These are phyloP conservation scores for Lanistes nyassanus DNA, from an alignment of 1,140 invertebrate species.

Conservation along the genomic window DNA sequence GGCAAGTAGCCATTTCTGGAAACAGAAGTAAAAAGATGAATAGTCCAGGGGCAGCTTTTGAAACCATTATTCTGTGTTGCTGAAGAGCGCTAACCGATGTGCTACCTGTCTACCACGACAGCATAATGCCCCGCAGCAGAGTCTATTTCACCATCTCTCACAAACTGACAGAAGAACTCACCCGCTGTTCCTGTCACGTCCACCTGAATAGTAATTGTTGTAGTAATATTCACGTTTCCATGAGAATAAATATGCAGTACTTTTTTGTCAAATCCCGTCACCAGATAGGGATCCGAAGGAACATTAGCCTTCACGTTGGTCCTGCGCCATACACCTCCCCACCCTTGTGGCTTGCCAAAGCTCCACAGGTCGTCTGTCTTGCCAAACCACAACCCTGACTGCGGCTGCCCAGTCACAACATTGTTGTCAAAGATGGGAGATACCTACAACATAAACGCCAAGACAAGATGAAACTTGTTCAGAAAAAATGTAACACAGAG, in stretches of 20 bases:
- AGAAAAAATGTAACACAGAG: too few species aligned
- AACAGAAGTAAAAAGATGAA: neutral
- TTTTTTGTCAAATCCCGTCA: conserved; percentile 42
- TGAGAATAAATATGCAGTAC: conserved; percentile 31
- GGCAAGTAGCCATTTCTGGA: neutral
- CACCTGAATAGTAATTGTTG: conserved; percentile 27
- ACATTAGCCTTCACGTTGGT: conserved; percentile 12
- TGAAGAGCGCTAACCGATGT: neutral
- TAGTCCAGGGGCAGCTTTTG: neutral
- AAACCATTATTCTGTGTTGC: neutral
- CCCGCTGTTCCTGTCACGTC: conserved; percentile 40
- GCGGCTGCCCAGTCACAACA: conserved; percentile 38
- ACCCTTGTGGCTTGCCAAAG: conserved; percentile 40
- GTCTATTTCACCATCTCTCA: too few species aligned
- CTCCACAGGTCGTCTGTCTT: conserved; percentile 44
- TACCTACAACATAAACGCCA: conserved; percentile 29
- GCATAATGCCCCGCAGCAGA: too few species aligned
- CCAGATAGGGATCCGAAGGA: conserved; percentile 30
- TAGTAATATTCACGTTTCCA: neutral
- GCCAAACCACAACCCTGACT: conserved; percentile 44
- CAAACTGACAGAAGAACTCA: too few species aligned
- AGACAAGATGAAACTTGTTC: too few species aligned
- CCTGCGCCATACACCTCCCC: conserved; percentile 31
- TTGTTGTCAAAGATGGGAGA: conserved; percentile 41
- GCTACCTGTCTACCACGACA: neutral